These are phyloP conservation scores for Chondrosia reniformis DNA, from an alignment of 37 sponge, comb jelly and placozoan genomes.

Conservation along the genomic window DNA sequence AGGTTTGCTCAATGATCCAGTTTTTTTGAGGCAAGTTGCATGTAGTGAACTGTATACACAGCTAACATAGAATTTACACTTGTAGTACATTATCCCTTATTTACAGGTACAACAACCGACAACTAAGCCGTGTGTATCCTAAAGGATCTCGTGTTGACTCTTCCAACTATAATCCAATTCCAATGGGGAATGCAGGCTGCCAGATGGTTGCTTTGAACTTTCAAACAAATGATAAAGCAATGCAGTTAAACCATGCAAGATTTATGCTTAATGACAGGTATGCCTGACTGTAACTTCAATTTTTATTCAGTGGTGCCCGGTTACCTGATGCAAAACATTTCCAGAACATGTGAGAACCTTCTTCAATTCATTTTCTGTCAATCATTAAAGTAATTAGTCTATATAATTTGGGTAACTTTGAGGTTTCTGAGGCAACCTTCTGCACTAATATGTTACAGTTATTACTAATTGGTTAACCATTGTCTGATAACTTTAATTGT, in stretches of 20 bases:
- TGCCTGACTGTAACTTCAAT: neutral
- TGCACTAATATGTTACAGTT: too few relatives aligned
- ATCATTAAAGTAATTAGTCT: too few relatives aligned
- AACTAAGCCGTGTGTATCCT: constrained; percentile 92
- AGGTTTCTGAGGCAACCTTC: too few relatives aligned
- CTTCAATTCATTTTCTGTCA: too few relatives aligned
- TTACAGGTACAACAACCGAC: constrained; percentile 47
- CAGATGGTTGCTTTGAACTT: constrained; percentile 95
- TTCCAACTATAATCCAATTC: constrained; percentile 90
- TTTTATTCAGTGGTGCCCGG: too few relatives aligned
- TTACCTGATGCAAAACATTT: too few relatives aligned
- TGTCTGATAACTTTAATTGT: too few relatives aligned
- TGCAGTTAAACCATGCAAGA: constrained; percentile 96
- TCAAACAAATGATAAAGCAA: constrained; percentile 93
- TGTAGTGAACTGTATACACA: constrained; percentile 15
- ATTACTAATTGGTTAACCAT: too few relatives aligned
- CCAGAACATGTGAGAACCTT: too few relatives aligned
- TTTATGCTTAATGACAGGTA: constrained; percentile 82
- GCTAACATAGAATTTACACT: too few relatives aligned
- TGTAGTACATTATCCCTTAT: neutral
- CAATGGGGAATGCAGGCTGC: constrained; percentile 92
- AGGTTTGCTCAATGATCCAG: constrained; percentile 46
- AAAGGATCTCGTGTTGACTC: constrained; percentile 90
- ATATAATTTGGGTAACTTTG: too few relatives aligned
- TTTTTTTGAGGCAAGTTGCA: constrained; percentile 46